A percentile compares a stretch with the other conserved stretches of the same genome.
These are phyloP conservation scores for Tetragonula carbonaria DNA, from an alignment of 2,888 invertebrate genomes.

Conservation along the genomic window DNA sequence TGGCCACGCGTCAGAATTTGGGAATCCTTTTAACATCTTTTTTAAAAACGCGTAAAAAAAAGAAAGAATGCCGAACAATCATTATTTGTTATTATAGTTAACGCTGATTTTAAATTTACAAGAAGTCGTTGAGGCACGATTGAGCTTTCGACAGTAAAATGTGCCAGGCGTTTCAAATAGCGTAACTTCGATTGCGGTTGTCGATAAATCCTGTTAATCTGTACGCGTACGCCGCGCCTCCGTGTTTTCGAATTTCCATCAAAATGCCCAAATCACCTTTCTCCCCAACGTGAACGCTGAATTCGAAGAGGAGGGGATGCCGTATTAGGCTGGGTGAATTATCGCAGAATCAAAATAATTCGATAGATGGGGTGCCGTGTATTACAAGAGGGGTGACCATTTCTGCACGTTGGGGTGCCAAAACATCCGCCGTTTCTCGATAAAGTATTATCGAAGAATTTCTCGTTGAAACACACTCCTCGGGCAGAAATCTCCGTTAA, in stretches of 20 bases:
- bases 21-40: too few relatives aligned
- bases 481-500: background rate
- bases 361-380: constrained; percentile 78
- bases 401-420: constrained; percentile 73
- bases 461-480: constrained; percentile 30
- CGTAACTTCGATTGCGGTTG: constrained; percentile 4
- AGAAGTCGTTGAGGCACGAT: background rate
- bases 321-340: constrained; percentile 81
- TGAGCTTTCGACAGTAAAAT: background rate
- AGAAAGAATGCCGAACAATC: background rate
- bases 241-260: constrained; percentile 71
- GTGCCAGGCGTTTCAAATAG: background rate
- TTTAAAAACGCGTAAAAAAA: background rate
- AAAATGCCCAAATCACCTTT: constrained; percentile 66
- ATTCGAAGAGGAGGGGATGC: constrained; percentile 61
- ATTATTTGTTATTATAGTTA: background rate
- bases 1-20: background rate
- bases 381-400: constrained; percentile 74
- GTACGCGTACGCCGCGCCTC: constrained; percentile 16
- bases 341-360: constrained; percentile 83
- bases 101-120: background rate
- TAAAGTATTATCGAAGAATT: constrained; percentile 65
- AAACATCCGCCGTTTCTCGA: constrained; percentile 69
- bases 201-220: constrained; percentile 59
- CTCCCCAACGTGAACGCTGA: constrained; percentile 24